A percentile compares a stretch with the other conserved stretches of the same genome.
phyloP scores from a whole-genome alignment of 2,113 vertebrate genomes.

The Phylloscopus trochilus region DNA sequence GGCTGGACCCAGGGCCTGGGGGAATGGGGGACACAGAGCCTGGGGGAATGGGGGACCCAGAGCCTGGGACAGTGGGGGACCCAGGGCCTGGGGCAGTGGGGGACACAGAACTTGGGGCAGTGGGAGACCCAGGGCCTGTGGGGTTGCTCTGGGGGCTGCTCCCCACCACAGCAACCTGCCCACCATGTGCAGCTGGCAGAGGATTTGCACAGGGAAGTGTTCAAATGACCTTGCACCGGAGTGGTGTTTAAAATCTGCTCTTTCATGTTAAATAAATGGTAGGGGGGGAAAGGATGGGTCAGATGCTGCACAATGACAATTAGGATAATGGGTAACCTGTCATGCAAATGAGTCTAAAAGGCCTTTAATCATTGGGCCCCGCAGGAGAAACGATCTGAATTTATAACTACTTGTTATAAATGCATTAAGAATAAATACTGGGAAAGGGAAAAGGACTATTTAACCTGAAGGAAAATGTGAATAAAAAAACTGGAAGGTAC shows the following conservation, averaged over 20 bases:
- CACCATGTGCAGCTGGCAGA: not conserved
- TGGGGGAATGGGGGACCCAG: not conserved
- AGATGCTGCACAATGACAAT: conserved; percentile 5
- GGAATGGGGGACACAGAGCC: too few relatives aligned
- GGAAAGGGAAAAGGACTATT: not conserved
- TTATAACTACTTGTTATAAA: conserved; percentile 23
- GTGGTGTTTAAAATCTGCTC: not conserved
- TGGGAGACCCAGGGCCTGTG: not conserved
- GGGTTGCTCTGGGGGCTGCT: not conserved
- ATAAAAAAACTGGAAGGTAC: not conserved
- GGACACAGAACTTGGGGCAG: too few relatives aligned
- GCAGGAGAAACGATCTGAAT: conserved; percentile 20
- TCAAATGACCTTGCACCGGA: not conserved
- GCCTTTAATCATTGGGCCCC: conserved; percentile 10
- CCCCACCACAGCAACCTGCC: not conserved
- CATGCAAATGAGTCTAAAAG: conserved; percentile 25
- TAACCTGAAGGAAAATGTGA: not conserved
- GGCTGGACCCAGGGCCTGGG: too few relatives aligned
- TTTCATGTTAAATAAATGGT: not conserved
- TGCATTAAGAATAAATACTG: conserved; percentile 20
- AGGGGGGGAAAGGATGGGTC: not conserved
- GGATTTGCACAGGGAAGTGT: not conserved
- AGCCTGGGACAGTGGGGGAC: too few relatives aligned
- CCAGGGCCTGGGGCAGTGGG: too few relatives aligned
- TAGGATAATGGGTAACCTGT: conserved; percentile 25